phyloP scores from a whole-genome alignment of 2,888 invertebrate genomes.

The Parnassius apollo region DNA sequence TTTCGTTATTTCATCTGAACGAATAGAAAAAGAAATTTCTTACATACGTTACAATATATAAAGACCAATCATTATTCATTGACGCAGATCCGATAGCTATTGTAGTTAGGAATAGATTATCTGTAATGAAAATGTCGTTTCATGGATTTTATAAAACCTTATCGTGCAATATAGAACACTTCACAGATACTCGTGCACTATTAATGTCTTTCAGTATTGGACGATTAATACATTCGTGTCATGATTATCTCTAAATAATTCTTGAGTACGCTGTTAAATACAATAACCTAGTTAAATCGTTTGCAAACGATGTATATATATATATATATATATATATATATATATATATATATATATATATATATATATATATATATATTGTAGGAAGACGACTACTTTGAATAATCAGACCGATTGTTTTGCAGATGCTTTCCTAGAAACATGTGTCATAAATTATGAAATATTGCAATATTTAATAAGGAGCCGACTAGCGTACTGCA shows the following conservation, averaged over 20 bases:
- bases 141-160: constrained; percentile 35
- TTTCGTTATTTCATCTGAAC: not conserved
- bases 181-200: constrained; percentile 48
- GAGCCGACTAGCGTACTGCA: constrained; percentile 57
- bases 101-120: constrained; percentile 36
- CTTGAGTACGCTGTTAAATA: constrained; percentile 66
- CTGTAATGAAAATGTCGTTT: constrained; percentile 32
- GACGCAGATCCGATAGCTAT: constrained; percentile 12
- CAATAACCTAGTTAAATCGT: constrained; percentile 75
- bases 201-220: constrained; percentile 57
- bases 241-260: constrained; percentile 74
- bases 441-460: constrained; percentile 67
- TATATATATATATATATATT: constrained; percentile 49
- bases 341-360: constrained; percentile 52
- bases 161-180: constrained; percentile 45
- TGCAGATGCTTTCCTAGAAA: constrained; percentile 34
- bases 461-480: constrained; percentile 61
- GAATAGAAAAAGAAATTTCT: not conserved
- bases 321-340: constrained; percentile 48
- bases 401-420: constrained; percentile 59
- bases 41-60: not conserved
- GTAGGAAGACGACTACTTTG: constrained; percentile 42
- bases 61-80: constrained; percentile 11
- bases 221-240: constrained; percentile 60
- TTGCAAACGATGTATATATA: constrained; percentile 52